A percentile compares a stretch with the other conserved stretches of the same genome.
Conservation (phyloP, 2,113 vertebrate genomes). For the Seriola quinqueradiata region DNA sequence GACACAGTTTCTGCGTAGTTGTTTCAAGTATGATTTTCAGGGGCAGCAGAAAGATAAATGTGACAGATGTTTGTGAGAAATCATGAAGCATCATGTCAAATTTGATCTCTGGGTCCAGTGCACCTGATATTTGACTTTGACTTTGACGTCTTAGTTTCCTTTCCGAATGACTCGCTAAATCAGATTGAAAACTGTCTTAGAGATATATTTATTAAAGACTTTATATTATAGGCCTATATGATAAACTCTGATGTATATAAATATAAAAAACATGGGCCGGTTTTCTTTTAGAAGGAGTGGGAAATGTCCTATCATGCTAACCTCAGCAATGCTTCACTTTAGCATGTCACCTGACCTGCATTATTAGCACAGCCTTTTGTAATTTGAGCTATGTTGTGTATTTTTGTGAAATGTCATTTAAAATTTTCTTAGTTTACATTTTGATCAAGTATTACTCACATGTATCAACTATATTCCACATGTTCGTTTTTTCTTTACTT, state of each 20-base stretch:
- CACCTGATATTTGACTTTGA: constrained; percentile 51
- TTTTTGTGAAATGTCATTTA: not conserved
- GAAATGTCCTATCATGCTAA: not conserved
- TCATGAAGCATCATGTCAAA: constrained; percentile 22
- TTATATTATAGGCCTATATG: too few species aligned
- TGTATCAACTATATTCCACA: too few species aligned
- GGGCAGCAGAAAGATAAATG: not conserved
- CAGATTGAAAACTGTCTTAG: too few species aligned
- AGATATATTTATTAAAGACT: too few species aligned
- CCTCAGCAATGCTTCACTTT: too few species aligned
- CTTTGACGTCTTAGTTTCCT: too few species aligned
- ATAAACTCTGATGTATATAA: too few species aligned
- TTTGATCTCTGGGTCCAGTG: constrained; percentile 1
- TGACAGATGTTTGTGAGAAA: not conserved
- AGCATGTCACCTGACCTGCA: too few species aligned
- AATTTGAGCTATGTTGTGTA: too few species aligned
- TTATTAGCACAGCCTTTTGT: too few species aligned
- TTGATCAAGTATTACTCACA: not conserved
- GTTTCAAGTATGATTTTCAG: not conserved
- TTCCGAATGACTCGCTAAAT: too few species aligned
- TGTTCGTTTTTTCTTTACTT: not conserved
- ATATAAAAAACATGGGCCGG: not conserved
- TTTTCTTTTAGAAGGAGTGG: not conserved
- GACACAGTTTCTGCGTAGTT: not conserved
- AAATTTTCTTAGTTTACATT: not conserved